A percentile compares a stretch with the other conserved stretches of the same genome.
phyloP scores from a whole-genome alignment of 2,113 vertebrate genomes.

The Colossoma macropomum region DNA sequence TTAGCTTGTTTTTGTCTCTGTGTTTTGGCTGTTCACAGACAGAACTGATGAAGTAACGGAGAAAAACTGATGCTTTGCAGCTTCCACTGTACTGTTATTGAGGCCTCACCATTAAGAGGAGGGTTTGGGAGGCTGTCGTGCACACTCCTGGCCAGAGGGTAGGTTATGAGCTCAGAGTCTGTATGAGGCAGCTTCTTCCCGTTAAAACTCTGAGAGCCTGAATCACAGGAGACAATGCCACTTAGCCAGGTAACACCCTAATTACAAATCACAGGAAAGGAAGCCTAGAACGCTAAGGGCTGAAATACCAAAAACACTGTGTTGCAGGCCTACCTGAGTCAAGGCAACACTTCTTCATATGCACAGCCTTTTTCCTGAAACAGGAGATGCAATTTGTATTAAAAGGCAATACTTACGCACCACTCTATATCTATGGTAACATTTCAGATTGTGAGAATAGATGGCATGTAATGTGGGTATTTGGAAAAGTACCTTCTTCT shows the following conservation, averaged over 20 bases:
- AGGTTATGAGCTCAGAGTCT: slow-evolving; percentile 71
- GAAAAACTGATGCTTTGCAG: neutral
- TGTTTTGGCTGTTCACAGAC: neutral
- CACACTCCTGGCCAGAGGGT: slow-evolving; percentile 66
- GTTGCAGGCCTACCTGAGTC: slow-evolving; percentile 65
- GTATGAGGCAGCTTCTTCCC: slow-evolving; percentile 69
- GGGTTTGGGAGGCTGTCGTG: slow-evolving; percentile 70
- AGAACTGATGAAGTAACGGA: neutral
- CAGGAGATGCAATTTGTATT: neutral
- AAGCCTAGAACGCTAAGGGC: neutral
- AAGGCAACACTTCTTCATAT: slow-evolving; percentile 70
- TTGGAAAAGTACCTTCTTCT: slow-evolving; percentile 77
- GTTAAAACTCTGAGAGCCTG: slow-evolving; percentile 69
- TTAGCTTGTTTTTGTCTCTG: neutral
- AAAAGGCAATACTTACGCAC: neutral
- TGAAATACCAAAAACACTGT: neutral
- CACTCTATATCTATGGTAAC: neutral
- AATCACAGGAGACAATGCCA: slow-evolving; percentile 27
- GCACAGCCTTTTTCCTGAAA: slow-evolving; percentile 69
- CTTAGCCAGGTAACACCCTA: slow-evolving; percentile 12
- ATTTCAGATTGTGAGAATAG: no score
- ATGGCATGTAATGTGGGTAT: neutral
- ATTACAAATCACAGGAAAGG: neutral
- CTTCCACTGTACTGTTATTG: neutral
- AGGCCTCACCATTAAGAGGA: slow-evolving; percentile 78